Evolutionary conservation across 2,113 vertebrate genomes (phyloP).

Genomic region (Sebastes schlegelii): DNA sequence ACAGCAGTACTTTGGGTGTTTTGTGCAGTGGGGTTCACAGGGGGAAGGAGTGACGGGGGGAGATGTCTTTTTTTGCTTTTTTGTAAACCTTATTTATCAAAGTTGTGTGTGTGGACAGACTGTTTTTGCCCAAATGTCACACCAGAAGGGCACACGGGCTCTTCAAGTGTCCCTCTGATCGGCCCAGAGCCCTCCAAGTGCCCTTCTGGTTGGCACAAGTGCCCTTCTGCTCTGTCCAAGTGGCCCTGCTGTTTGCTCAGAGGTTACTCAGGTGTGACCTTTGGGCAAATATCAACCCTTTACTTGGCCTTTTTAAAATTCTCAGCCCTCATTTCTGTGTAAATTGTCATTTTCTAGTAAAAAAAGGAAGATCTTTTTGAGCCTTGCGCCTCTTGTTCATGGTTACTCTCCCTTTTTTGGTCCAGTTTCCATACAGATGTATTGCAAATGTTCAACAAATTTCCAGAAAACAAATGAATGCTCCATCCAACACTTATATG

Average conservation of each 20-base stretch:
- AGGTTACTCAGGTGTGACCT: slow-evolving; percentile 24
- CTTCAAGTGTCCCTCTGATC: not conserved
- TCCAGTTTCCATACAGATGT: not conserved
- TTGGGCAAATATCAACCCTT: slow-evolving; percentile 7
- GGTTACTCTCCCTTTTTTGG: not conserved
- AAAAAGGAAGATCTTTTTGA: not conserved
- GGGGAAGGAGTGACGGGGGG: not conserved
- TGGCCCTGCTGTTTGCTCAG: slow-evolving; percentile 8
- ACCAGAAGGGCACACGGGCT: not conserved
- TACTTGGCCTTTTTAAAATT: not conserved
- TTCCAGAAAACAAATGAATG: not conserved
- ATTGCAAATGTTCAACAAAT: not conserved
- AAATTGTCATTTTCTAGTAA: not conserved
- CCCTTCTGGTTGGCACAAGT: slow-evolving; percentile 14
- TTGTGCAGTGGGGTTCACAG: not conserved
- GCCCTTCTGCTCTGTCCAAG: not conserved
- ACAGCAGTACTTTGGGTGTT: not conserved
- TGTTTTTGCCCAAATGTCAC: slow-evolving; percentile 23
- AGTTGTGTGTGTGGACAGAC: not conserved
- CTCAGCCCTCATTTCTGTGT: not conserved
- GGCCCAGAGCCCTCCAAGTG: not conserved
- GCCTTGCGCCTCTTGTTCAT: not conserved
- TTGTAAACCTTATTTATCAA: not conserved
- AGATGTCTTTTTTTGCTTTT: not conserved
- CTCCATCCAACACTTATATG: not conserved